These are phyloP conservation scores for Taurulus bubalis DNA, from an alignment of 2,113 vertebrate genomes.

Conservation along the genomic window DNA sequence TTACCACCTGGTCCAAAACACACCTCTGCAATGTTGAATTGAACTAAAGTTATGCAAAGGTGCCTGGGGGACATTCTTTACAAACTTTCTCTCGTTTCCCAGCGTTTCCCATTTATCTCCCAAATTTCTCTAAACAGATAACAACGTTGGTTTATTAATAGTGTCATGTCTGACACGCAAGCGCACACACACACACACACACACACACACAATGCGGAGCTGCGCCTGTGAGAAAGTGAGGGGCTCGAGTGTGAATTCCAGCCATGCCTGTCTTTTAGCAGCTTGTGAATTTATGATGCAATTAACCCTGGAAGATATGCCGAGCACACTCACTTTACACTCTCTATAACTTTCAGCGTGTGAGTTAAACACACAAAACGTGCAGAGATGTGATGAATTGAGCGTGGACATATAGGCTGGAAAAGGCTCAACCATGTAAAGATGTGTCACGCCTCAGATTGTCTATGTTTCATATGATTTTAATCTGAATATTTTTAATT, in stretches of 20 bases:
- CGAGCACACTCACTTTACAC: conserved; percentile 69
- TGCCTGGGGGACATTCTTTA: background rate
- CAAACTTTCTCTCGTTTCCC: background rate
- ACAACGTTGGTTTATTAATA: conserved; percentile 49
- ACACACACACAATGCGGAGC: conserved; percentile 27
- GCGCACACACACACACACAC: background rate
- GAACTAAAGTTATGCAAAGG: background rate
- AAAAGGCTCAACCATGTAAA: background rate
- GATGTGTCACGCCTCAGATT: background rate
- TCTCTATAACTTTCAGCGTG: conserved; percentile 39
- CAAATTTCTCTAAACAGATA: background rate
- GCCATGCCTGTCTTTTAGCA: conserved; percentile 77
- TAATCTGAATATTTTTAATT: background rate
- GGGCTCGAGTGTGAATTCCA: conserved; percentile 81
- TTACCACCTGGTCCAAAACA: background rate
- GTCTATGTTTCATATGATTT: background rate
- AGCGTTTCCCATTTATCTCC: conserved; percentile 4
- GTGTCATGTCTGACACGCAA: conserved; percentile 42
- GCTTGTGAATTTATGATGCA: conserved; percentile 82
- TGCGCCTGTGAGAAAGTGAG: conserved; percentile 63
- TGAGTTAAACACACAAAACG: conserved; percentile 40
- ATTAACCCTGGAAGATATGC: conserved; percentile 74
- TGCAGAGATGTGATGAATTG: background rate
- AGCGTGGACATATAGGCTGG: background rate
- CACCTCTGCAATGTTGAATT: background rate